phyloP scores from a whole-genome alignment of 1,140 invertebrate genomes.

The Ceratosolen fusciceps region DNA sequence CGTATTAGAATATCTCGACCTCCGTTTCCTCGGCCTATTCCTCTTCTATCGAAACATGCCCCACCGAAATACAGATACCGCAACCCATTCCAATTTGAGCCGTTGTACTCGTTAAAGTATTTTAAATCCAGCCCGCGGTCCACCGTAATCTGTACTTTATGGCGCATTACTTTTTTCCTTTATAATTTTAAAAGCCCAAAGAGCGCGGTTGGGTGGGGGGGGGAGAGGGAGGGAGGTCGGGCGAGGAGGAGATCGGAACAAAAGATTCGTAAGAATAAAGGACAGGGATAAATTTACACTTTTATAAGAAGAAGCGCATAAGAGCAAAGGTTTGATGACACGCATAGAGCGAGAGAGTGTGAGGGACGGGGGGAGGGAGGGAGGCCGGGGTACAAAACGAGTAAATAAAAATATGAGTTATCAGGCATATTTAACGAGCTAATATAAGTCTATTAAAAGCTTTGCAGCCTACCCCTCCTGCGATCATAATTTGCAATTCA shows the following conservation, averaged over 20 bases:
- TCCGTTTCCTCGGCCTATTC: no score
- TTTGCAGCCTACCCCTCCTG: not conserved
- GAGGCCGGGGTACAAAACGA: not conserved
- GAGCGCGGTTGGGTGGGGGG: no score
- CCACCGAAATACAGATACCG: not conserved
- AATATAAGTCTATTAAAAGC: not conserved
- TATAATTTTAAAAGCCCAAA: not conserved
- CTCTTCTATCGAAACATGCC: not conserved
- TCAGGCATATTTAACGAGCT: not conserved
- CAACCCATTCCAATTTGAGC: not conserved
- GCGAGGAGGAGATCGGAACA: not conserved
- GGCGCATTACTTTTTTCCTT: not conserved
- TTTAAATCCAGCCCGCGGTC: not conserved
- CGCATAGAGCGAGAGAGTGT: not conserved
- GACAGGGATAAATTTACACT: not conserved
- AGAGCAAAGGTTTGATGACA: not conserved
- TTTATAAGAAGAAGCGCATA: not conserved
- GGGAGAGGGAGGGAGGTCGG: no score
- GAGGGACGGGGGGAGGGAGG: no score
- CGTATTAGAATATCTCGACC: no score
- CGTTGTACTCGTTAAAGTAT: not conserved
- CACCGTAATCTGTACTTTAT: not conserved
- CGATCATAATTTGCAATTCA: not conserved
- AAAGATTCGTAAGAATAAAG: not conserved
- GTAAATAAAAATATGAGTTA: not conserved